A percentile compares a stretch with the other conserved stretches of the same genome.
These are phyloP conservation scores for Frankliniella intonsa DNA, from an alignment of 2,888 invertebrate species.

Conservation along the genomic window DNA sequence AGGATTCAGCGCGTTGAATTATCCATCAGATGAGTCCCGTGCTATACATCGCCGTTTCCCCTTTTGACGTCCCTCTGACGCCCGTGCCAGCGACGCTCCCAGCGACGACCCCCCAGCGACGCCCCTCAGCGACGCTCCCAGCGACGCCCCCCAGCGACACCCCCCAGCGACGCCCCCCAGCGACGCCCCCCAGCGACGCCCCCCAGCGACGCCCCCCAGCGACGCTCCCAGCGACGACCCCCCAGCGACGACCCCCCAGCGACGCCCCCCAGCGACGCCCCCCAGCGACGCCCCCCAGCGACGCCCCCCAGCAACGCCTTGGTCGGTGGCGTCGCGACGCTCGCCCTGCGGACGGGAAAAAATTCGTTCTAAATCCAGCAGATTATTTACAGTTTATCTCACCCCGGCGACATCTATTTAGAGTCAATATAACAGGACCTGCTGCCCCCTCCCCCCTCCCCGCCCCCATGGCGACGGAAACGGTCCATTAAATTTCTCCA, in stretches of 20 bases:
- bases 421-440: slow-evolving; percentile 12
- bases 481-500: slow-evolving; percentile 20
- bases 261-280: too few relatives aligned
- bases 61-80: neutral
- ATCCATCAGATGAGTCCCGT: neutral
- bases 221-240: too few relatives aligned
- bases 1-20: slow-evolving; percentile 2
- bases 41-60: neutral
- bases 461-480: neutral
- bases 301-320: too few relatives aligned
- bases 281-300: too few relatives aligned
- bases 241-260: too few relatives aligned
- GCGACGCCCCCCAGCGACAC: too few relatives aligned
- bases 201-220: too few relatives aligned
- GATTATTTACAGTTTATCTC: slow-evolving; percentile 2
- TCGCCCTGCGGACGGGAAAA: neutral
- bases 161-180: too few relatives aligned
- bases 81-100: too few relatives aligned
- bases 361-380: slow-evolving; percentile 2
- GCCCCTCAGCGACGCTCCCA: too few relatives aligned
- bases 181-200: too few relatives aligned
- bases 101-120: too few relatives aligned
- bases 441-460: neutral
- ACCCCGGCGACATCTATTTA: neutral
- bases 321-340: neutral